These are phyloP conservation scores for Drosophila tani DNA, from an alignment of 1,140 invertebrate species.

Conservation along the genomic window DNA sequence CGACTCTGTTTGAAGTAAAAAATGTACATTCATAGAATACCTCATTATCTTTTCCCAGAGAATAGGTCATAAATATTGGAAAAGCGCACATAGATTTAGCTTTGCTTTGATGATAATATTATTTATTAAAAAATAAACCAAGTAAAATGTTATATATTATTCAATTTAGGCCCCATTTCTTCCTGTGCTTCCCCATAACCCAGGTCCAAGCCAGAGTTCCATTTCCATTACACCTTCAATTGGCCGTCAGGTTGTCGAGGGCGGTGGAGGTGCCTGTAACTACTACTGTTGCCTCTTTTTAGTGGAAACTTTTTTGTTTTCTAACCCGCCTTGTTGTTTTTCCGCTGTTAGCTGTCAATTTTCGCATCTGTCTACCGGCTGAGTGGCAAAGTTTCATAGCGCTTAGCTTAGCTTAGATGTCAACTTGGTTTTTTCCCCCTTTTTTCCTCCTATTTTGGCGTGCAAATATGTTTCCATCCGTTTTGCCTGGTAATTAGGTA, in stretches of 20 bases:
- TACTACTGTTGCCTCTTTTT: slow-evolving; percentile 67
- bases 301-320: slow-evolving; percentile 65
- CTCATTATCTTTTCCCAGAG: not conserved
- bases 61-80: not conserved
- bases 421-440: slow-evolving; percentile 18
- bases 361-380: slow-evolving; percentile 74
- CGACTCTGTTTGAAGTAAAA: accelerated
- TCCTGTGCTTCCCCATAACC: not conserved
- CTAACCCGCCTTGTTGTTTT: slow-evolving; percentile 58
- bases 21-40: not conserved
- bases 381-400: slow-evolving; percentile 60
- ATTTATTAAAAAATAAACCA: too few species aligned
- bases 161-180: not conserved
- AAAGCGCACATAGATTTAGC: too few species aligned
- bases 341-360: slow-evolving; percentile 75
- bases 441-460: slow-evolving; percentile 12
- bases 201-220: slow-evolving; percentile 27
- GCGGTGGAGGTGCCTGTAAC: slow-evolving; percentile 14
- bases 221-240: slow-evolving; percentile 72
- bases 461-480: slow-evolving; percentile 53
- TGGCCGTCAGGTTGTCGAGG: slow-evolving; percentile 22
- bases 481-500: slow-evolving; percentile 73
- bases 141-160: not conserved
- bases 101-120: not conserved
- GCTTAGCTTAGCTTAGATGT: slow-evolving; percentile 37